These are phyloP conservation scores for Drosophila ogumai DNA, from an alignment of 1,140 invertebrate genomes.

Conservation along the genomic window DNA sequence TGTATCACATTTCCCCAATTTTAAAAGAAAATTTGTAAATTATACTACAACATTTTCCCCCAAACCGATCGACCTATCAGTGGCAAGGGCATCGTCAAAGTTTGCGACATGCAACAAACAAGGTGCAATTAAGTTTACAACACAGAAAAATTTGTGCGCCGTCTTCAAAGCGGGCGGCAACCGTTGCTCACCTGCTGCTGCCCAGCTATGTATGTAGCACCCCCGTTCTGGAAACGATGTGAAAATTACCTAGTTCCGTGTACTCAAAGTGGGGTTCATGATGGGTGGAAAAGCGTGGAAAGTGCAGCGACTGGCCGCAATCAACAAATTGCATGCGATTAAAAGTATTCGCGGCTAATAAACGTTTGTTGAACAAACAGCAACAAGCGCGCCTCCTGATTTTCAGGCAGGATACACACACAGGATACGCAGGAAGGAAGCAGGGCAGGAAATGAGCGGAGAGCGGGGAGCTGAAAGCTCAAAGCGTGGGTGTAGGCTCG, in stretches of 20 bases:
- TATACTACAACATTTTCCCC: background rate
- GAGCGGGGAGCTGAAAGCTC: background rate
- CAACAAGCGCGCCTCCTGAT: constrained; percentile 37
- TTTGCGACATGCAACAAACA: constrained; percentile 79
- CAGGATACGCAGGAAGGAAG: constrained; percentile 57
- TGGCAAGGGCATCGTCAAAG: constrained; percentile 50
- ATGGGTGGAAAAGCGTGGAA: constrained; percentile 31
- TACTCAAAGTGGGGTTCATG: constrained; percentile 20
- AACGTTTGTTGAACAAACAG: constrained; percentile 76
- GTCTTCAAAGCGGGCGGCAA: constrained; percentile 33
- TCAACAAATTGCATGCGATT: constrained; percentile 80
- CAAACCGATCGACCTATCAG: background rate
- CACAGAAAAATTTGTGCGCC: constrained; percentile 46
- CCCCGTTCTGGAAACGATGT: constrained; percentile 52
- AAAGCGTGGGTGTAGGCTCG: constrained; percentile 13
- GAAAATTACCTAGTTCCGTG: constrained; percentile 80
- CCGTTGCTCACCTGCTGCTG: constrained; percentile 16
- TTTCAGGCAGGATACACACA: constrained; percentile 16
- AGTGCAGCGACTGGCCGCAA: constrained; percentile 36
- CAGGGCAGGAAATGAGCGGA: constrained; percentile 44
- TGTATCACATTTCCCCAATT: no score
- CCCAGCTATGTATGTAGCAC: background rate
- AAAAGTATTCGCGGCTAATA: constrained; percentile 79
- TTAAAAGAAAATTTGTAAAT: background rate
- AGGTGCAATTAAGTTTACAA: constrained; percentile 70